Evolutionary conservation across 2,888 invertebrate species (phyloP).

Genomic region (Eupithecia pulchellata): DNA sequence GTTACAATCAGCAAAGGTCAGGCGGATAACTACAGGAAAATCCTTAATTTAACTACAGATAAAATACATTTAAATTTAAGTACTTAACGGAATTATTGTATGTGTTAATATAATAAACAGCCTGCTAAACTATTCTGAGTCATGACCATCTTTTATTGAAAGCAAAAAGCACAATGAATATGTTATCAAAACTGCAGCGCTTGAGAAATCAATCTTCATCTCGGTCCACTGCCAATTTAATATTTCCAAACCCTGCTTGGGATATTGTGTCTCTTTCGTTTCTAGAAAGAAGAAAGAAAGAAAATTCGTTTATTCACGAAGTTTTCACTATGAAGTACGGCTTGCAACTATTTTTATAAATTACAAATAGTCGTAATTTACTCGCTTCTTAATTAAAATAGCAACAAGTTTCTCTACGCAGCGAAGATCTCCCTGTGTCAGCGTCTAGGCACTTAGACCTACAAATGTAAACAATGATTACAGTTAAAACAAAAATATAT

Average conservation of each 20-base stretch:
- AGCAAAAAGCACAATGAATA: background rate
- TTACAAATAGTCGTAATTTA: too few relatives aligned
- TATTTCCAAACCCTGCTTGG: too few relatives aligned
- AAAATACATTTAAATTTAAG: background rate
- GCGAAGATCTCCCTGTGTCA: too few relatives aligned
- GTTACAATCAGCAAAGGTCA: conserved; percentile 1
- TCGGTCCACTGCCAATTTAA: too few relatives aligned
- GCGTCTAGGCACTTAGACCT: too few relatives aligned
- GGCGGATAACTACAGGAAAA: background rate
- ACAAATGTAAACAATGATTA: background rate
- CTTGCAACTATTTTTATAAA: too few relatives aligned
- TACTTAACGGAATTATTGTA: background rate
- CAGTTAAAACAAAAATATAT: background rate
- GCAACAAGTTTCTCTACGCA: too few relatives aligned
- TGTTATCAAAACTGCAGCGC: background rate
- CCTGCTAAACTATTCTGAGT: background rate
- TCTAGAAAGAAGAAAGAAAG: too few relatives aligned
- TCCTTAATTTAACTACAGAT: background rate
- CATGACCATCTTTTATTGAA: background rate
- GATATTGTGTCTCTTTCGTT: too few relatives aligned
- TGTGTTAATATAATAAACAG: background rate
- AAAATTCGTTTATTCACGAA: too few relatives aligned
- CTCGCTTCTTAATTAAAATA: too few relatives aligned
- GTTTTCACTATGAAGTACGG: too few relatives aligned
- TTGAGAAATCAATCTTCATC: background rate